Percentiles rank a stretch among this genome's conserved stretches.
Evolutionary conservation across 2,888 invertebrate species (phyloP).

Genomic region (Stenurella melanura): DNA sequence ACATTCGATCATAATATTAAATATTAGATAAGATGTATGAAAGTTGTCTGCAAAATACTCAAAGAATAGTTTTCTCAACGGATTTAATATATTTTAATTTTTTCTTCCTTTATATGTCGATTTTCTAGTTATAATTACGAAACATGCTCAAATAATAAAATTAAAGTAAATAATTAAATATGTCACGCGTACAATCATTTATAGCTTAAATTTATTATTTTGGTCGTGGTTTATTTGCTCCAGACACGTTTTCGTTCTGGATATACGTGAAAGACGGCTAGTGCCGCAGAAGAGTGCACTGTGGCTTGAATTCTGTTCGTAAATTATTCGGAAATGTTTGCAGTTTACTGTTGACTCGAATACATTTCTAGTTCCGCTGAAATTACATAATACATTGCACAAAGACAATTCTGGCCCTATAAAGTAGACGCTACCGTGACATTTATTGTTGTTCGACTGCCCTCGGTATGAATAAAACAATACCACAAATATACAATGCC

Average conservation of each 20-base stretch:
- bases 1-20: no score
- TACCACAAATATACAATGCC: slow-evolving; percentile 15
- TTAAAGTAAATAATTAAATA: no score
- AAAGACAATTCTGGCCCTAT: slow-evolving; percentile 32
- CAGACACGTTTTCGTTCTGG: background rate
- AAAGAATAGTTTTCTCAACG: no score
- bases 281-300: background rate
- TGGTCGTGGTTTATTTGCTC: no score
- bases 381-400: slow-evolving; percentile 41
- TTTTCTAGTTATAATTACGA: no score
- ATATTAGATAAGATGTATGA: no score
- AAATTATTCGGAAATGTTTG: slow-evolving; percentile 29
- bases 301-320: slow-evolving; percentile 8
- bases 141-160: no score
- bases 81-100: no score
- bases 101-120: no score
- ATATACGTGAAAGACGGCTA: background rate
- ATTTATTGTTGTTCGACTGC: slow-evolving; percentile 37
- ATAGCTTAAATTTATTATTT: no score
- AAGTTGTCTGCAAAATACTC: no score
- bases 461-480: slow-evolving; percentile 36
- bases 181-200: no score
- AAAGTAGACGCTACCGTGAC: slow-evolving; percentile 34
- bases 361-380: slow-evolving; percentile 5
- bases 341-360: slow-evolving; percentile 23